Base-by-base conservation (phyloP, 2,888 invertebrate genomes). In the Diloba caeruleocephala region DNA sequence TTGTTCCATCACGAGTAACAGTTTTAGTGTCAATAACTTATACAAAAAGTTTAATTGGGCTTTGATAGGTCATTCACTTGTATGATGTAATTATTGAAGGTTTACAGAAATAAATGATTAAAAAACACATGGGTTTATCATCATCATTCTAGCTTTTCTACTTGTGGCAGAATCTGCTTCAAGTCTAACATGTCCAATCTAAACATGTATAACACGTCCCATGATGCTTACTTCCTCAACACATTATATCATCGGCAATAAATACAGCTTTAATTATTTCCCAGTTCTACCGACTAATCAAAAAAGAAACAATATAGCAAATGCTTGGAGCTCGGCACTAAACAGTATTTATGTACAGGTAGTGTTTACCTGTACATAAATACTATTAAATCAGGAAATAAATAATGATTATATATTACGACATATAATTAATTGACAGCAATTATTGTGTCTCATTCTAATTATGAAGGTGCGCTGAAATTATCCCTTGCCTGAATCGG, bases 11-110 rank as follows among this genome's bases (percentile, higher is more conserved):
- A 25, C 39, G 39, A 19, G 5, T 36, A 23, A 50, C 10, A 37
- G 36, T 32, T 26, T 34, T 17, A 39, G 38, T 46, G 64, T 67
- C 60, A 68, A 49, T 68, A 64, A 67, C 64, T 59, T 67, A 38
- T 42, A 39, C 33, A 36, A 50, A 58, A 21, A 63, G 50, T 43
- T 19, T 59, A 55, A 57, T 61, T 66, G 36, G 52, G 39, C 8
- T 39, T 23, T 23, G 39, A 26, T 12, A 42, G 49, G 59, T 56
- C 48, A 45, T 56, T 59, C 29, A 37, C 50, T 32, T 34, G n/a
- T 19, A 31, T 46, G 39, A 54, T 44, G 46, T 51, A 48, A 50
- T 54, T 50, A 50, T 46, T 21, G 13, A n/a, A 12, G 9, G 15
- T 8, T 48, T 31, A 36, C 17, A 48, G 41, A 14, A 41, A 15